Evolutionary conservation across 2,797 vertebrate genomes (phyloP).

Genomic region (Galaxias olidus): DNA sequence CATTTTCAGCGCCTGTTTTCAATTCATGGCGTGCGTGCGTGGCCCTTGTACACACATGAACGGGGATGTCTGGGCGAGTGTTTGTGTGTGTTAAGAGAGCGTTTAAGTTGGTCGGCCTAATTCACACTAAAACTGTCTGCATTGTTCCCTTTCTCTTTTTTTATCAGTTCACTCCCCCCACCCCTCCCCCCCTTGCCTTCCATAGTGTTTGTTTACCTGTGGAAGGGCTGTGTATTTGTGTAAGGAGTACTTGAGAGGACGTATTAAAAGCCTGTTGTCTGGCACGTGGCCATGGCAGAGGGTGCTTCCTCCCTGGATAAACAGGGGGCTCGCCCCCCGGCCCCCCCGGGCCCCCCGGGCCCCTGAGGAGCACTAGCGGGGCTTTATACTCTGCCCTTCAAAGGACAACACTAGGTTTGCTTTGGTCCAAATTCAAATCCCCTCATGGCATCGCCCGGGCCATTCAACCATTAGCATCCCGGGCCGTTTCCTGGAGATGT

Average conservation of each 20-base stretch:
- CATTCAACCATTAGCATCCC: neutral
- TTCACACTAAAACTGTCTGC: neutral
- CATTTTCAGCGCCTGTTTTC: conserved; percentile 55
- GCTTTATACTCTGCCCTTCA: neutral
- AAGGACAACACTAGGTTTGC: conserved; percentile 2
- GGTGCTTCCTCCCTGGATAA: conserved; percentile 20
- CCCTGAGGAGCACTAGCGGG: neutral
- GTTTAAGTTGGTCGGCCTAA: neutral
- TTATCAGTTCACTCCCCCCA: neutral
- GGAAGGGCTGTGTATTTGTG: conserved; percentile 50
- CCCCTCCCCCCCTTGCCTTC: neutral
- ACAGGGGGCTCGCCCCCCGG: conserved; percentile 26
- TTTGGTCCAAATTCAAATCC: conserved; percentile 12
- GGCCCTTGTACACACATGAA: conserved; percentile 17
- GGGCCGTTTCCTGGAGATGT: neutral
- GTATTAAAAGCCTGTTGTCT: conserved; percentile 55
- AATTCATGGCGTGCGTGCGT: conserved; percentile 38
- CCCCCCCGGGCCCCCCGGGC: neutral
- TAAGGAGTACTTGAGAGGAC: conserved; percentile 44
- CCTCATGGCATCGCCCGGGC: neutral
- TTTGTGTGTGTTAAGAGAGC: conserved; percentile 3
- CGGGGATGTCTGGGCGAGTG: conserved; percentile 21
- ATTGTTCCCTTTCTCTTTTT: conserved; percentile 19
- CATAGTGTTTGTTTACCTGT: conserved; percentile 55
- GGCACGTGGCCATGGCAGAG: conserved; percentile 41